Evolutionary conservation across 2,888 invertebrate species (phyloP), one percentile per base, ranked within the genome.

Genomic region (Drosophila tripunctata): DNA sequence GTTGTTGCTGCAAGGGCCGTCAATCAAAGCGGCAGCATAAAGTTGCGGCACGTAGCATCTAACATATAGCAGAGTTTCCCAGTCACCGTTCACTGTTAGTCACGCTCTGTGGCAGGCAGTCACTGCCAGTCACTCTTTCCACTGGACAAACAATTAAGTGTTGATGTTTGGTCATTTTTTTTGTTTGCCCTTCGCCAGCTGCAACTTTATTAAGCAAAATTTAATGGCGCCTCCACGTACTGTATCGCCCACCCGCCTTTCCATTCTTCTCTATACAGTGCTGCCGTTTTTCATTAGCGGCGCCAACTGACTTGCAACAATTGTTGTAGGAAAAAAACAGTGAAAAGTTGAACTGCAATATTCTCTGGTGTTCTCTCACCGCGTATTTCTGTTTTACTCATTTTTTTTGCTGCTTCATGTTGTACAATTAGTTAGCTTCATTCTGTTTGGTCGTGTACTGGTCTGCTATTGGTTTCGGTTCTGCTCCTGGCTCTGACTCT

Each of bases 181-280:
- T 15, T 40, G 38, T 10, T 50, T 52, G 43, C 41, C 48, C 22
- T 51, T 52, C 35, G 48, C 41, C 88, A 87, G 87, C 87, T 85
- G 85, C 87, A 85, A 85, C 85, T 85, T 87, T 88, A 85, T 85
- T 85, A 87, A 85, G 88, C 79, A 71, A 84, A 87, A 87, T 85
- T 88, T 85, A 88, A 85, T 87, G 88, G 75, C 33, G 43, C 27
- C 45, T 40, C 19, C 38, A 38, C 51, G 36, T 43, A 24, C 22
- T 33, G 56, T 27, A 27, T 27, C 3, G 27, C 27, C 27, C 27
- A 10, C 10, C 27, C 21, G 3, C 27, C 27, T 8, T 27, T 40
- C 19, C 38, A n/a, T n/a, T n/a, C 21, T 36, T 15, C 33, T 24
- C 55, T 44, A 65, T 71, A 58, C 48, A 56, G 24, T 63, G 69